These are phyloP conservation scores for Ruditapes philippinarum DNA, from an alignment of 1,140 invertebrate genomes.

Conservation along the genomic window DNA sequence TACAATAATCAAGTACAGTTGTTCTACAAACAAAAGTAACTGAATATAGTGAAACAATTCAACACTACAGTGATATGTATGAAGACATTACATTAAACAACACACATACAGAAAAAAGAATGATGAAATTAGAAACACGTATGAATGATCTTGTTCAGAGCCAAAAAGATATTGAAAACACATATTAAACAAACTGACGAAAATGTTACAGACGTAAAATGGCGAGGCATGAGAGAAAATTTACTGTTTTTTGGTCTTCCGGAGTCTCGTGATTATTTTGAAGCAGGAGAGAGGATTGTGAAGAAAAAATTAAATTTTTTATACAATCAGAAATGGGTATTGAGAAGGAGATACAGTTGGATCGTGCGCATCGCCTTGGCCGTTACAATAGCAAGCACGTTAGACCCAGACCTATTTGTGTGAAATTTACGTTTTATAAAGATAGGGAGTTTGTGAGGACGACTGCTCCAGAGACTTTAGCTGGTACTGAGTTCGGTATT, in stretches of 20 bases:
- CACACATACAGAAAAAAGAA: neutral
- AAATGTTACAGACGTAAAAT: neutral
- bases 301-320: neutral
- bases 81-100: constrained; percentile 3
- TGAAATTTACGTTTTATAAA: constrained; percentile 33
- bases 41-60: neutral
- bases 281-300: neutral
- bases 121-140: neutral
- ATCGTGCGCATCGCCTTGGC: neutral
- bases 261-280: neutral
- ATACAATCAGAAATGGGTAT: neutral
- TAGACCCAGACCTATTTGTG: neutral
- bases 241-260: neutral
- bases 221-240: neutral
- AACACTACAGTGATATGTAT: constrained; percentile 12
- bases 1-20: too few species aligned
- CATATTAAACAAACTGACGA: neutral
- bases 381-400: neutral
- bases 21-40: neutral
- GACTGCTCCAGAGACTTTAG: neutral
- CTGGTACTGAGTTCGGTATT: neutral
- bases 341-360: neutral
- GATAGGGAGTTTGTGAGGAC: neutral
- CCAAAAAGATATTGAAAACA: neutral
- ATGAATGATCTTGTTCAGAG: neutral